phyloP scores from a whole-genome alignment of 2,888 invertebrate genomes.

The Electrophaes corylata region DNA sequence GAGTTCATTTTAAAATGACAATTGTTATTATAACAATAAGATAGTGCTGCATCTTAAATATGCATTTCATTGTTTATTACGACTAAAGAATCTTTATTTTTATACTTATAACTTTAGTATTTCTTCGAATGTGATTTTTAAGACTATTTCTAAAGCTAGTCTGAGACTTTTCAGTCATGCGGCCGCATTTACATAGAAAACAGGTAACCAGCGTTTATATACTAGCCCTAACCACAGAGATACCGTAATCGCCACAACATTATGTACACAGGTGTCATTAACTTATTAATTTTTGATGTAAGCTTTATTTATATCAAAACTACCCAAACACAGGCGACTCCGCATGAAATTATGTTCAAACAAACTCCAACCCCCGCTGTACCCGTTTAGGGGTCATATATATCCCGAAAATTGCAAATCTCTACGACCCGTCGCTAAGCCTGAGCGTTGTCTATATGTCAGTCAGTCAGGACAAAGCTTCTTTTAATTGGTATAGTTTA shows the following conservation, averaged over 20 bases:
- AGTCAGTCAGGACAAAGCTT: no score
- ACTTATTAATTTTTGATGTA: no score
- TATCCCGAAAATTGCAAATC: no score
- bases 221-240: background rate
- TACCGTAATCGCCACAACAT: background rate
- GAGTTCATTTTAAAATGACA: constrained; percentile 2
- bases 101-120: constrained; percentile 30
- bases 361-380: no score
- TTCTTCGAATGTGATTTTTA: constrained; percentile 35
- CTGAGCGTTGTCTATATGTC: no score
- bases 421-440: no score
- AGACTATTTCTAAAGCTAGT: constrained; percentile 35
- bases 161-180: constrained; percentile 18
- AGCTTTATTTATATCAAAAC: no score
- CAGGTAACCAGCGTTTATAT: background rate
- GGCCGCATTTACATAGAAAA: constrained; percentile 11
- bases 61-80: constrained; percentile 33
- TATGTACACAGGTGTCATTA: no score
- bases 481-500: no score
- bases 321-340: no score
- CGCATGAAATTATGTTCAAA: no score
- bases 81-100: constrained; percentile 36
- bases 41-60: constrained; percentile 23
- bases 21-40: constrained; percentile 11
- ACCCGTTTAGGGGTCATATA: no score